Conservation (phyloP, 2,888 invertebrate species). For the Branchipolynoe longqiensis region DNA sequence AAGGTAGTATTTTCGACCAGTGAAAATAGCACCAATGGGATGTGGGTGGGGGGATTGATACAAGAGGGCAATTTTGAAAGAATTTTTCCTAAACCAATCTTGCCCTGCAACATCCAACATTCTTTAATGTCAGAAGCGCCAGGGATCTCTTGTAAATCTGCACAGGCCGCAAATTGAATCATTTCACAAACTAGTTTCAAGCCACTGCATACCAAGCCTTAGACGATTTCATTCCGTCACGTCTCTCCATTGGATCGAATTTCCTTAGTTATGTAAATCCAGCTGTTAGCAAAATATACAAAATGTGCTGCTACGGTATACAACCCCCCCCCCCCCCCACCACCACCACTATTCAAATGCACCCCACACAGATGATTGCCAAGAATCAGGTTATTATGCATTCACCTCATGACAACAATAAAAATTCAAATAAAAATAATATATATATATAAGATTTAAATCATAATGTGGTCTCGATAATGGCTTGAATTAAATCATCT, state of each 20-base stretch:
- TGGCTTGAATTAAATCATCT: conserved; percentile 18
- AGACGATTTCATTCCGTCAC: not conserved
- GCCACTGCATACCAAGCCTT: not conserved
- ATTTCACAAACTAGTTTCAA: conserved; percentile 22
- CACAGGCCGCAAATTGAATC: conserved; percentile 36
- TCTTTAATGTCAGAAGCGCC: too few relatives aligned
- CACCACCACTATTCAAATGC: too few relatives aligned
- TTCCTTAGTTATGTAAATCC: conserved; percentile 24
- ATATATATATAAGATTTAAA: not conserved
- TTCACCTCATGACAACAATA: not conserved
- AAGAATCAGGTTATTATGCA: too few relatives aligned
- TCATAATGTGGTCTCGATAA: not conserved
- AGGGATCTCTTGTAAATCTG: too few relatives aligned
- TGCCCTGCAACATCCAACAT: too few relatives aligned
- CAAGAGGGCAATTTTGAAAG: too few relatives aligned
- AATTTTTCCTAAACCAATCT: too few relatives aligned
- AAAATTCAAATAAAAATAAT: not conserved
- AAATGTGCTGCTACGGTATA: conserved; percentile 15
- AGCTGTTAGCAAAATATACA: conserved; percentile 3
- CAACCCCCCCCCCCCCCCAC: too few relatives aligned
- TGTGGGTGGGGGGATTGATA: too few relatives aligned
- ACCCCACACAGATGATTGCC: too few relatives aligned
- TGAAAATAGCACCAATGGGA: too few relatives aligned
- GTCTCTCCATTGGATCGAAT: not conserved
- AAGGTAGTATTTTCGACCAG: too few relatives aligned